Conservation (phyloP, 23 tunicate genomes). For the Pegea sp. region DNA sequence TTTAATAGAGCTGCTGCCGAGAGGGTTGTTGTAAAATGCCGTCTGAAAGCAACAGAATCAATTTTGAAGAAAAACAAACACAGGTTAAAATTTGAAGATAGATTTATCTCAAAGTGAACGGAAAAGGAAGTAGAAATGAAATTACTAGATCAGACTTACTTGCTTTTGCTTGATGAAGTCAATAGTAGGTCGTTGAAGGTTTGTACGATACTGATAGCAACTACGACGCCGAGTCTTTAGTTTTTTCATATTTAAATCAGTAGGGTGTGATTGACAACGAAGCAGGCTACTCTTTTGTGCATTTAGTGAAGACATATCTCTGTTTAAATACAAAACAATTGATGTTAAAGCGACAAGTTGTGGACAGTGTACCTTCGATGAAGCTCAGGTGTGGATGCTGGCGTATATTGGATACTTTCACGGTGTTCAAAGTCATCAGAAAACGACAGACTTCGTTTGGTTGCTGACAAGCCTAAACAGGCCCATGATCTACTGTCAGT, state of each 20-base stretch:
- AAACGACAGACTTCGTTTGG: slow-evolving; percentile 50
- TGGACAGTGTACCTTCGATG: not conserved
- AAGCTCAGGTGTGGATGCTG: not conserved
- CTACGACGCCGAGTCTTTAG: slow-evolving; percentile 6
- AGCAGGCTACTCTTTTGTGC: slow-evolving; percentile 17
- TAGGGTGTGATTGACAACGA: slow-evolving; percentile 57
- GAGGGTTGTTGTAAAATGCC: no score
- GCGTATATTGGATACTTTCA: slow-evolving; percentile 47
- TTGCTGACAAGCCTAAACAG: slow-evolving; percentile 28
- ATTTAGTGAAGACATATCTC: no score
- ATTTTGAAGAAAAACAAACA: no score
- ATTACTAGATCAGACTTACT: no score
- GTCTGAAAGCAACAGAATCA: no score
- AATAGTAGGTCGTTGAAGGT: slow-evolving; percentile 15
- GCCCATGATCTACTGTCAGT: slow-evolving; percentile 2
- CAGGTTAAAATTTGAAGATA: no score
- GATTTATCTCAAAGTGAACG: no score
- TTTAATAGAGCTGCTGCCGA: no score
- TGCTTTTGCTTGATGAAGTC: slow-evolving; percentile 50
- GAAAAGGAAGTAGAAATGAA: no score
- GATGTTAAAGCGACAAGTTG: not conserved
- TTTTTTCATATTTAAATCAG: slow-evolving; percentile 35
- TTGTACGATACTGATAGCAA: not conserved
- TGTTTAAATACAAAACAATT: not conserved
- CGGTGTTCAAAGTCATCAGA: slow-evolving; percentile 66